phyloP scores from a whole-genome alignment of 2,797 vertebrate species.

The Eulemur rubriventer region DNA sequence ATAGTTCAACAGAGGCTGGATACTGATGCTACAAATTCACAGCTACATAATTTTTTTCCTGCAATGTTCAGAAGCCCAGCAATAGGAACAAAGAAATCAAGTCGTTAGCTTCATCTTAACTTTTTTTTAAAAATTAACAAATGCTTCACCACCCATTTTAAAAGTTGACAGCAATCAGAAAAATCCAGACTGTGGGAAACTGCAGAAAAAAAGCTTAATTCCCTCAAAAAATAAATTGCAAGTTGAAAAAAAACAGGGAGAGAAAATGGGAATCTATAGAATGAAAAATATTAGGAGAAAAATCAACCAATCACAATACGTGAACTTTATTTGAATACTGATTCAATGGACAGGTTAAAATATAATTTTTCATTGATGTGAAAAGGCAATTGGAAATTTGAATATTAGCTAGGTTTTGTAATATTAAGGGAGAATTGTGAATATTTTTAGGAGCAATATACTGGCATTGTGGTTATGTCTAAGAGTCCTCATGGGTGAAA shows the following conservation, averaged over 20 bases:
- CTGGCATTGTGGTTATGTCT: neutral
- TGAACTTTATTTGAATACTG: neutral
- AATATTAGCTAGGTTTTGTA: neutral
- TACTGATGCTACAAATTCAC: neutral
- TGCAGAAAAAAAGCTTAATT: conserved; percentile 13
- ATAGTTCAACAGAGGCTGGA: neutral
- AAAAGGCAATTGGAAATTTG: neutral
- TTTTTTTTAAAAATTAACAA: conserved; percentile 39
- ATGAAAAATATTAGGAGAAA: neutral
- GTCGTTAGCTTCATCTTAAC: conserved; percentile 1
- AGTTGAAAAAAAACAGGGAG: neutral
- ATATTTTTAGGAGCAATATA: neutral
- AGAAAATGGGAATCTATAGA: neutral
- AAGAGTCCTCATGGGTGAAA: neutral
- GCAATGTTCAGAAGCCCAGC: neutral
- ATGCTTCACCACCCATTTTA: conserved; percentile 43
- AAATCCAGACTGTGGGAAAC: conserved; percentile 14
- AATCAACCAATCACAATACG: neutral
- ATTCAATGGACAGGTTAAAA: conserved; percentile 11
- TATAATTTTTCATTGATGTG: neutral
- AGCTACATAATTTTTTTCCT: neutral
- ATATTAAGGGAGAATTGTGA: neutral
- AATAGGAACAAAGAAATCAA: neutral
- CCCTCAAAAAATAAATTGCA: conserved; percentile 21
- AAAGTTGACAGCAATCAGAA: conserved; percentile 49